A percentile compares a stretch with the other conserved stretches of the same genome.
Evolutionary conservation across 2,888 invertebrate species (phyloP).

Genomic region (Aphidoletes aphidimyza): DNA sequence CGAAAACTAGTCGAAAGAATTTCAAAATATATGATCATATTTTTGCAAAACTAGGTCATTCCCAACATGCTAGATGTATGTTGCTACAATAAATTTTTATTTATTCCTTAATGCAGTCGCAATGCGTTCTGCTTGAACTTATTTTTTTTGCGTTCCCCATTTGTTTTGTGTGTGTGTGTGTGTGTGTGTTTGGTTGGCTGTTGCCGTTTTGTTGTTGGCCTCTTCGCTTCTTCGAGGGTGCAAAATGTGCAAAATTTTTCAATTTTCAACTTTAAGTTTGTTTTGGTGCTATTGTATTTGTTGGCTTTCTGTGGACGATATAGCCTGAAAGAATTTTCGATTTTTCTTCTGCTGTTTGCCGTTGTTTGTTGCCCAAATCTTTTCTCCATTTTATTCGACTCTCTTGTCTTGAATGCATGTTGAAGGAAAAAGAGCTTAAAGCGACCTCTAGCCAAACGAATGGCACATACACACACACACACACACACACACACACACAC

Average conservation of each 20-base stretch:
- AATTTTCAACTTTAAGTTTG: neutral
- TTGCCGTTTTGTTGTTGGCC: no score
- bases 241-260: conserved; percentile 16
- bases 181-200: neutral
- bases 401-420: neutral
- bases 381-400: neutral
- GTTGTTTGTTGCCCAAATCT: neutral
- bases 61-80: conserved; percentile 40
- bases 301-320: conserved; percentile 3
- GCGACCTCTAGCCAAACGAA: neutral
- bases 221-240: no score
- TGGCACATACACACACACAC: neutral
- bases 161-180: neutral
- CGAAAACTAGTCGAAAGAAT: conserved; percentile 27
- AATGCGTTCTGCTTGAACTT: conserved; percentile 49
- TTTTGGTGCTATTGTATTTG: neutral
- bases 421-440: neutral
- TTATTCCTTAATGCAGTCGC: conserved; percentile 52
- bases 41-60: conserved; percentile 26
- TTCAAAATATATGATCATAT: conserved; percentile 32
- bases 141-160: neutral
- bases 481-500: no score
- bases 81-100: conserved; percentile 33
- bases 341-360: neutral
- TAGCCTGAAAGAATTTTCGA: conserved; percentile 21